Base-by-base conservation (phyloP, 2,797 vertebrate genomes). In the Cetoscarus ocellatus region DNA sequence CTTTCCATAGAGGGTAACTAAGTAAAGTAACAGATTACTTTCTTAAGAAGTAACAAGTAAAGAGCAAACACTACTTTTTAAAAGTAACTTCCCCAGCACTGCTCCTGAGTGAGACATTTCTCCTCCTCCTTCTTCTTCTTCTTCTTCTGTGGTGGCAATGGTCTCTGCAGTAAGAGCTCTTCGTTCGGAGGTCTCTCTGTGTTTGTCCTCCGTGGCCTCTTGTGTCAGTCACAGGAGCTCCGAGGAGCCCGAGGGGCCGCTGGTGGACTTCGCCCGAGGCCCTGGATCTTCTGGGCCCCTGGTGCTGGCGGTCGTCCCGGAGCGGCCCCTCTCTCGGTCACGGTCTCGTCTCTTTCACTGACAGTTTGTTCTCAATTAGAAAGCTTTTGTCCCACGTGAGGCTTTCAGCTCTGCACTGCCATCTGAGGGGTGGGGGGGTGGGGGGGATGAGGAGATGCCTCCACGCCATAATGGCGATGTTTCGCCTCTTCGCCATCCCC, bases 341-440 rank as follows among this genome's bases (percentile, higher is more conserved):
- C 82, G 92, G 83, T 90, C 82, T 80, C 79, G 45, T 76, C 86
- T 88, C 85, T 91, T 93, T 93, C 88, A 92, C 86, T 90, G 89
- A 93, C 92, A 93, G 93, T 94, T 93, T 93, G 93, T 94, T 94
- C 92, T 93, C 94, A 93, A 93, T 94, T 93, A 94, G 90, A 93
- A 49, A 59, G 64, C 88, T 87, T 87, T 94, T 93, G 92, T 93
- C 67, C 51, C 12, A 51, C 27, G 62, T 86, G 90, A 93, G 91
- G 87, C 63, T 81, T 89, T 92, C 90, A 66, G 88, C 81, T 83
- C 64, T 61, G 66, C 60, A 51, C 75, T 59, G 86, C 92, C 90
- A 91, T 89, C 90, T 90, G 90, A 79, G 87, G 76, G 71, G 2
- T 4, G 69, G 72, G 59, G 13, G 40, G 59, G 39, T 51, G 60